Conservation (phyloP, 2,888 invertebrate genomes). For the Druceiella hillmani region DNA sequence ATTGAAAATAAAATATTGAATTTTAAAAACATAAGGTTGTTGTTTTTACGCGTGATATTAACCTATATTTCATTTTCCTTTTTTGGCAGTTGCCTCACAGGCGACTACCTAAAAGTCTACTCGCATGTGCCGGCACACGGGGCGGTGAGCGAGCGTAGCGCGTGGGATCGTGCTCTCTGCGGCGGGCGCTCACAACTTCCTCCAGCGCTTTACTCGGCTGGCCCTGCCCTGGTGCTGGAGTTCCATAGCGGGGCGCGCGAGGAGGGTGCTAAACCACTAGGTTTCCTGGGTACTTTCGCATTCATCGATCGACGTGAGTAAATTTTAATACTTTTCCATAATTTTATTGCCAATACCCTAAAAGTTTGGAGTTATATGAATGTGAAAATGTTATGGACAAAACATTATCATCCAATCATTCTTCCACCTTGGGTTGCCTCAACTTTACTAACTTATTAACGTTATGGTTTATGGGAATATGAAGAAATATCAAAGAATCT, state of each 20-base stretch:
- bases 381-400: no score
- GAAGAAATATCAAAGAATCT: no score
- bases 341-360: background rate
- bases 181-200: slow-evolving; percentile 64
- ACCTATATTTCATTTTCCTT: no score
- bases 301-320: slow-evolving; percentile 74
- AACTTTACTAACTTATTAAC: no score
- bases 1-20: no score
- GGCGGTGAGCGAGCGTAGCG: slow-evolving; percentile 69
- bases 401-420: no score
- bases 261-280: slow-evolving; percentile 54
- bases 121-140: slow-evolving; percentile 68
- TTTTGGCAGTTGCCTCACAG: slow-evolving; percentile 65
- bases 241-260: slow-evolving; percentile 58
- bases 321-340: slow-evolving; percentile 1
- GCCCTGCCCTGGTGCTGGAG: slow-evolving; percentile 67
- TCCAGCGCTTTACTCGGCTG: slow-evolving; percentile 68
- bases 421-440: no score
- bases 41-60: no score
- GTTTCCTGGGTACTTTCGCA: slow-evolving; percentile 70
- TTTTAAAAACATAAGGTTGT: no score
- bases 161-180: slow-evolving; percentile 68
- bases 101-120: slow-evolving; percentile 75
- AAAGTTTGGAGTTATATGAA: background rate
- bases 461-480: no score